Percentiles rank a stretch among this genome's conserved stretches.
phyloP scores from a whole-genome alignment of 64 coral and sea anemone species.

The Astreopora myriophthalma region DNA sequence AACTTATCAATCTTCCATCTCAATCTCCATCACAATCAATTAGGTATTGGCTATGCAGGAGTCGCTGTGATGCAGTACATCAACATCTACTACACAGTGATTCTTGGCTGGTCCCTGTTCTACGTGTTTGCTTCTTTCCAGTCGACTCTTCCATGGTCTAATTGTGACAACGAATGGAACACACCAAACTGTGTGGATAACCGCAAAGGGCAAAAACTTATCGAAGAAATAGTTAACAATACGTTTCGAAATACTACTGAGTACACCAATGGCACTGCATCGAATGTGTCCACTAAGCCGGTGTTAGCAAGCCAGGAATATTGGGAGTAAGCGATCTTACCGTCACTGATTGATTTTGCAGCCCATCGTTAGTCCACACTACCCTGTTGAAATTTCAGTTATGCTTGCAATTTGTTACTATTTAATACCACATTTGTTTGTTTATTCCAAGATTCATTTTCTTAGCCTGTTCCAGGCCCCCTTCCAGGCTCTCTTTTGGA shows the following conservation, averaged over 20 bases:
- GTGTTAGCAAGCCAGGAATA: slow-evolving; percentile 72
- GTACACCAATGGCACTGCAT: slow-evolving; percentile 7
- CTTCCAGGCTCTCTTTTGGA: too few relatives aligned
- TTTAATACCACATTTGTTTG: too few relatives aligned
- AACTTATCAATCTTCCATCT: too few relatives aligned
- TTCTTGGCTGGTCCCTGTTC: slow-evolving; percentile 65
- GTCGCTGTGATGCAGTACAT: slow-evolving; percentile 62
- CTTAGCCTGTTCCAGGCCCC: too few relatives aligned
- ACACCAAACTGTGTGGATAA: slow-evolving; percentile 56
- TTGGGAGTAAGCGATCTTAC: slow-evolving; percentile 62
- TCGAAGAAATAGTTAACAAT: neutral
- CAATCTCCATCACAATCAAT: too few relatives aligned
- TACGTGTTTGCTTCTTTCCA: slow-evolving; percentile 85
- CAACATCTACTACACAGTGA: slow-evolving; percentile 76
- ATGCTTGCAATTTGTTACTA: too few relatives aligned
- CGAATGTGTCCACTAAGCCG: neutral
- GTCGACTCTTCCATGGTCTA: slow-evolving; percentile 71
- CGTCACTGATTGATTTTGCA: neutral
- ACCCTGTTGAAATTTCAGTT: too few relatives aligned
- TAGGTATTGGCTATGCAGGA: slow-evolving; percentile 78
- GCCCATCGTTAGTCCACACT: too few relatives aligned
- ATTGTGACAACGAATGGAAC: slow-evolving; percentile 76
- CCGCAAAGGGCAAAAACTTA: neutral
- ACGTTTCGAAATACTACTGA: slow-evolving; percentile 32
- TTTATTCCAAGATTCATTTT: too few relatives aligned